Evolutionary conservation across 1,140 invertebrate genomes (phyloP).

Genomic region (Zaprionus camerounensis): DNA sequence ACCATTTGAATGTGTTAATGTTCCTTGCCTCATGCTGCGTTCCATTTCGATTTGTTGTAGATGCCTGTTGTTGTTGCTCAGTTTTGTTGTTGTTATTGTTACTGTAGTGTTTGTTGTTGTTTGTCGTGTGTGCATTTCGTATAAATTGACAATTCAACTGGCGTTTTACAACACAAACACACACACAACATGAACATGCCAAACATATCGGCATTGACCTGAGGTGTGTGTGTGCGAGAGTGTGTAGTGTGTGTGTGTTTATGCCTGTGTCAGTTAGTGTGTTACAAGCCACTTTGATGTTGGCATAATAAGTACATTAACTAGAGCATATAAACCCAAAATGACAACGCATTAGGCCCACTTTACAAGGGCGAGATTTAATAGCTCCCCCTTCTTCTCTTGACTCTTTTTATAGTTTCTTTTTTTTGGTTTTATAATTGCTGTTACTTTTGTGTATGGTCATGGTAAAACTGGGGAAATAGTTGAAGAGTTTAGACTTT

Average conservation of each 20-base stretch:
- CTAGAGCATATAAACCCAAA: conserved; percentile 53
- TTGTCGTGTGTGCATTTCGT: conserved; percentile 63
- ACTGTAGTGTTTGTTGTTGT: conserved; percentile 40
- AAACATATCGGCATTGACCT: conserved; percentile 44
- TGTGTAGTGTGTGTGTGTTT: conserved; percentile 30
- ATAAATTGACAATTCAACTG: conserved; percentile 80
- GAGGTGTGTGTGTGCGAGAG: conserved; percentile 28
- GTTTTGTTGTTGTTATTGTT: conserved; percentile 35
- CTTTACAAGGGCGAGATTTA: conserved; percentile 71
- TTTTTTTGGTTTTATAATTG: conserved; percentile 4
- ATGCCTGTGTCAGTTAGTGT: conserved; percentile 21
- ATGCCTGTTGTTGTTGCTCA: conserved; percentile 32
- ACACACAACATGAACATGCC: conserved; percentile 7
- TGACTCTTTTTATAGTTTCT: conserved; percentile 7
- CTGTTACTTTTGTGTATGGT: not conserved
- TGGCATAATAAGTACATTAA: conserved; percentile 65
- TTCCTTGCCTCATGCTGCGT: conserved; percentile 12
- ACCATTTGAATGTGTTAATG: conserved; percentile 41
- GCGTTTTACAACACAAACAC: conserved; percentile 57
- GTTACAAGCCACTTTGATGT: conserved; percentile 43
- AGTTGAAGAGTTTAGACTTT: not conserved
- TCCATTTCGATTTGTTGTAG: conserved; percentile 43
- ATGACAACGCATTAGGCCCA: conserved; percentile 65
- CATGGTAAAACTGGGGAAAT: not conserved
- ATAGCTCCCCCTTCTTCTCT: conserved; percentile 26